These are phyloP conservation scores for Arvicanthis niloticus DNA, from an alignment of 2,113 vertebrate species.

Conservation along the genomic window DNA sequence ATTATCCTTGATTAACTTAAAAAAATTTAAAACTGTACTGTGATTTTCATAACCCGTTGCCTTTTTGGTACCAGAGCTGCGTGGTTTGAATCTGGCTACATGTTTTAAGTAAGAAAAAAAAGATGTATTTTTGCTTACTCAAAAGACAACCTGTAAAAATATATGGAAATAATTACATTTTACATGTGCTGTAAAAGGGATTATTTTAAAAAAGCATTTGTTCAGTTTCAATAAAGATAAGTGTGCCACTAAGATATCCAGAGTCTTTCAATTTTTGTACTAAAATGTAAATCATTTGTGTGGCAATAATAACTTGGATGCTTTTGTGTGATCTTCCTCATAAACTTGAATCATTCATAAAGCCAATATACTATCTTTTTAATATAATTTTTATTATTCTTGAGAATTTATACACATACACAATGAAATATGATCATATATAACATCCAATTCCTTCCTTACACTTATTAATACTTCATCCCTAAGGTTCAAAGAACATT, in stretches of 20 bases:
- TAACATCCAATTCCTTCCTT: background rate
- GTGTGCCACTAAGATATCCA: conserved; percentile 86
- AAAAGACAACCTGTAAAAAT: conserved; percentile 86
- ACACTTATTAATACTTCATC: background rate
- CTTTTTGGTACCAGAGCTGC: conserved; percentile 89
- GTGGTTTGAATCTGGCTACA: conserved; percentile 88
- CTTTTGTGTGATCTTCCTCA: conserved; percentile 41
- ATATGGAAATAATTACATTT: conserved; percentile 86
- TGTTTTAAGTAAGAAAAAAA: conserved; percentile 88
- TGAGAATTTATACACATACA: background rate
- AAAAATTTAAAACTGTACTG: conserved; percentile 90
- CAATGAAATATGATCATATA: background rate
- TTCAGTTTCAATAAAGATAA: conserved; percentile 95
- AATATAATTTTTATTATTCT: background rate
- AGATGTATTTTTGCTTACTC: conserved; percentile 91
- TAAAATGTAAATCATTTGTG: conserved; percentile 25
- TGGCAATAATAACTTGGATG: conserved; percentile 34
- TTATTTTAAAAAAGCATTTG: conserved; percentile 90
- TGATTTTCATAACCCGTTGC: conserved; percentile 91
- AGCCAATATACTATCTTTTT: background rate
- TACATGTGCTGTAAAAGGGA: conserved; percentile 90
- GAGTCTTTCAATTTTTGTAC: conserved; percentile 61
- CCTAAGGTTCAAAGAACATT: background rate
- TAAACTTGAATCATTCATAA: conserved; percentile 26
- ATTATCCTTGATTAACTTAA: conserved; percentile 87